These are phyloP conservation scores for Portunus trituberculatus DNA, from an alignment of 1,140 invertebrate species.

Conservation along the genomic window DNA sequence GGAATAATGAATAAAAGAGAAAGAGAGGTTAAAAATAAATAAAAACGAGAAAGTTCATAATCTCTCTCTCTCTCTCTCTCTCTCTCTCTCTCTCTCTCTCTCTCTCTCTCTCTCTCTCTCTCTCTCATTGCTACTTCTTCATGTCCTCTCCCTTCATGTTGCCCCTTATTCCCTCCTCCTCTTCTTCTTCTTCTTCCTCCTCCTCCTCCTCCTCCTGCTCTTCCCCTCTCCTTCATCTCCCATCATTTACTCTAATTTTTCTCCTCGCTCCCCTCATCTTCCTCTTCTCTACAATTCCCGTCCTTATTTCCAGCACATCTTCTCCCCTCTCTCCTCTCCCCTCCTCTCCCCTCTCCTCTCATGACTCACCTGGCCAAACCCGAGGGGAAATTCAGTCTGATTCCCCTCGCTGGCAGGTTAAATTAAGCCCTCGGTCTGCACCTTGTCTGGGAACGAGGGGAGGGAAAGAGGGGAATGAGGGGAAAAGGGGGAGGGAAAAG, in stretches of 20 bases:
- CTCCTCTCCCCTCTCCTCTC: slow-evolving; percentile 26
- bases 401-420: slow-evolving; percentile 72
- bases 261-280: neutral
- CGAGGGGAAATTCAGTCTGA: slow-evolving; percentile 70
- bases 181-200: neutral
- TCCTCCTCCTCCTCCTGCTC: slow-evolving; percentile 4
- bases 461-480: neutral
- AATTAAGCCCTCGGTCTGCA: slow-evolving; percentile 69
- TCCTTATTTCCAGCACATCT: slow-evolving; percentile 15
- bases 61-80: slow-evolving; percentile 30
- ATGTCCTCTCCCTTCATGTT: neutral
- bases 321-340: neutral
- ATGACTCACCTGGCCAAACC: slow-evolving; percentile 72
- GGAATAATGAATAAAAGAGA: neutral
- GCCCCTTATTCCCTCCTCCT: neutral
- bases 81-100: slow-evolving; percentile 25
- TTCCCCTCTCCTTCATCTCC: neutral
- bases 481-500: neutral
- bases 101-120: slow-evolving; percentile 30
- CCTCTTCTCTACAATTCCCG: neutral
- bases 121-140: neutral
- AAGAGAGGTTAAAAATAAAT: neutral
- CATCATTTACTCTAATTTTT: neutral
- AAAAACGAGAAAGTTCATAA: neutral
- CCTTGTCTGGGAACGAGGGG: slow-evolving; percentile 45